Conservation (phyloP, 2,797 vertebrate species). For the Cirrhinus mrigala region DNA sequence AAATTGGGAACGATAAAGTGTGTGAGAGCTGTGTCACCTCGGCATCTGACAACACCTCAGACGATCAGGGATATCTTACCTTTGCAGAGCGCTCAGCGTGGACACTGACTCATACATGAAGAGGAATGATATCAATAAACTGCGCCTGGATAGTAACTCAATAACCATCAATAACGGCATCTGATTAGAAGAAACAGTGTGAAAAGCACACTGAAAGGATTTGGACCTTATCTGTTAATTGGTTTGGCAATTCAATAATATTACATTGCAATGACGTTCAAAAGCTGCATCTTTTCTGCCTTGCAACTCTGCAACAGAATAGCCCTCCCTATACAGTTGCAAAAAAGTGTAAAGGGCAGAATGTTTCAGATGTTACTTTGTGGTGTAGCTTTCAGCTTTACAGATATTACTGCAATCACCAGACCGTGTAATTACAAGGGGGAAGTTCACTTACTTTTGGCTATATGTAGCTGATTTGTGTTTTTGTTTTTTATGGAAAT, state of each 20-base stretch:
- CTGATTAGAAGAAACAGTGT: neutral
- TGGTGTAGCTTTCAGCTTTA: neutral
- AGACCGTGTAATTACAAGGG: neutral
- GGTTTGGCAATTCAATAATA: neutral
- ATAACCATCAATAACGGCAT: too few species aligned
- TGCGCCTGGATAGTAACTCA: too few species aligned
- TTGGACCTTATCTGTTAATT: neutral
- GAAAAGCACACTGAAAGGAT: neutral
- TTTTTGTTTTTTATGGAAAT: neutral
- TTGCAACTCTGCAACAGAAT: neutral
- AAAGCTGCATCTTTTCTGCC: neutral
- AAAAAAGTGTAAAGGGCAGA: neutral
- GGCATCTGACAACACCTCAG: neutral
- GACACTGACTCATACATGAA: neutral
- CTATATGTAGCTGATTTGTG: neutral
- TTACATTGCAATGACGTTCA: neutral
- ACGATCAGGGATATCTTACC: neutral
- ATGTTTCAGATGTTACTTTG: neutral
- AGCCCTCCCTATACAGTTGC: too few species aligned
- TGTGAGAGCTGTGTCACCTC: neutral
- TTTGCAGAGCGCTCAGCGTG: neutral
- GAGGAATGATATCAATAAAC: neutral
- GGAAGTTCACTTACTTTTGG: neutral
- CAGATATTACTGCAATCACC: neutral
- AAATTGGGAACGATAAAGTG: neutral